A percentile compares a stretch with the other conserved stretches of the same genome.
Evolutionary conservation across 2,113 vertebrate species (phyloP).

Genomic region (Glareola pratincola): DNA sequence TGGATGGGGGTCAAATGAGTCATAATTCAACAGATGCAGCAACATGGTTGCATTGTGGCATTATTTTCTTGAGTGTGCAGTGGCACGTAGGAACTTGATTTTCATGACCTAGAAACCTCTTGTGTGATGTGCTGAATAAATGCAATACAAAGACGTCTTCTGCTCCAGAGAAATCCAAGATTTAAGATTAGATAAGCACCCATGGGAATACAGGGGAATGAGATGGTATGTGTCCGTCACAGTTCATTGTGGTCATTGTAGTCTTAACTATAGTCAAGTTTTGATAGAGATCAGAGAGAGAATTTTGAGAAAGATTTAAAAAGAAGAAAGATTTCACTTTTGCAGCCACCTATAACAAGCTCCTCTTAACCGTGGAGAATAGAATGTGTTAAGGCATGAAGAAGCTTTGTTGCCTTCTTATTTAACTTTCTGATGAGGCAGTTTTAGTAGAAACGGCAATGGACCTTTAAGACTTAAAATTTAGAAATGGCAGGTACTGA

Average conservation of each 20-base stretch:
- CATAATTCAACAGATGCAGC: neutral
- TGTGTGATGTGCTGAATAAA: neutral
- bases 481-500: neutral
- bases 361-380: neutral
- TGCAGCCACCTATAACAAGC: neutral
- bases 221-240: neutral
- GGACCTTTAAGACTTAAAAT: neutral
- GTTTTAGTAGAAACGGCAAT: neutral
- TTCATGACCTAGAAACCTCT: neutral
- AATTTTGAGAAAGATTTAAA: neutral
- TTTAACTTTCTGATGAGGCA: conserved; percentile 18
- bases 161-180: neutral
- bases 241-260: neutral
- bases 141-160: neutral
- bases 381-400: neutral
- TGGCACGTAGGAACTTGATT: neutral
- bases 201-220: neutral
- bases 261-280: neutral
- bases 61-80: neutral
- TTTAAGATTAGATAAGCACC: neutral
- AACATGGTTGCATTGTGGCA: neutral
- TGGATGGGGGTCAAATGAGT: neutral
- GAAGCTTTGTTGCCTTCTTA: neutral
- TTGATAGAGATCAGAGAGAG: neutral
- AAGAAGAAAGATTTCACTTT: neutral